Conservation (phyloP, 2,888 invertebrate species). For the Heteromurus nitidus region DNA sequence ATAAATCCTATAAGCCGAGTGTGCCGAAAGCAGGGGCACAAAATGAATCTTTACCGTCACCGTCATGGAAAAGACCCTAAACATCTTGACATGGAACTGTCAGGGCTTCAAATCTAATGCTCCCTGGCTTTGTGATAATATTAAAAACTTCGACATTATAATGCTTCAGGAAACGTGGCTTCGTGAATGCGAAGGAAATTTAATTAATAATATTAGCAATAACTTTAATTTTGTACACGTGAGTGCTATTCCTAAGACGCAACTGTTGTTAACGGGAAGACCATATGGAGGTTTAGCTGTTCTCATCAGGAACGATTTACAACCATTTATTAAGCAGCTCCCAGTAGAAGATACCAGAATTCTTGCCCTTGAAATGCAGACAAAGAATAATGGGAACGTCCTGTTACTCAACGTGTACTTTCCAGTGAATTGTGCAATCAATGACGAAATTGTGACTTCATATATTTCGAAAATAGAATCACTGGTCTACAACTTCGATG, state of each 20-base stretch:
- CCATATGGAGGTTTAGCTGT: constrained; percentile 9
- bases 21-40: no score
- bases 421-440: neutral
- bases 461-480: neutral
- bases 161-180: constrained; percentile 24
- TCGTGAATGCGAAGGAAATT: neutral
- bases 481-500: neutral
- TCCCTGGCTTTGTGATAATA: neutral
- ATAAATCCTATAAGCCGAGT: no score
- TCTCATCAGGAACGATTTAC: neutral
- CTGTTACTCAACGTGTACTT: constrained; percentile 13
- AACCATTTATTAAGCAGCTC: neutral
- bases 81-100: constrained; percentile 18
- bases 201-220: neutral
- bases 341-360: neutral
- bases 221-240: neutral
- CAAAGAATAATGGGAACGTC: no score
- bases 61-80: no score
- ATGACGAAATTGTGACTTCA: neutral
- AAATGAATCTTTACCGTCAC: no score
- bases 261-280: neutral
- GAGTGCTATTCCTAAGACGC: neutral
- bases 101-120: neutral
- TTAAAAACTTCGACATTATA: neutral
- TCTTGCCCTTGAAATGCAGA: neutral